Base-by-base conservation (phyloP, 2,797 vertebrate genomes). In the Acanthurus lineatus region DNA sequence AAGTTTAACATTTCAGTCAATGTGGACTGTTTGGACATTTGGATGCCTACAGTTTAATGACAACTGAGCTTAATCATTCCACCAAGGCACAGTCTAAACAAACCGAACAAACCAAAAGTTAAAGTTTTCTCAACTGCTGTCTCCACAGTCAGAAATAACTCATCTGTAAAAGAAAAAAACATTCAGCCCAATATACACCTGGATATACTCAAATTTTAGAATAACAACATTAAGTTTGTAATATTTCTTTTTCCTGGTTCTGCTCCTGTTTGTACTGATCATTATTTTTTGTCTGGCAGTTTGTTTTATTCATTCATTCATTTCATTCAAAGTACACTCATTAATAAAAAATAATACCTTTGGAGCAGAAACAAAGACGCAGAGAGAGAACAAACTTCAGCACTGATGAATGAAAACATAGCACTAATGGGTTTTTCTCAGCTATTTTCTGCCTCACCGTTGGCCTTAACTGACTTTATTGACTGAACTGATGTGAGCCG, bases 401-500 rank as follows among this genome's bases (percentile, higher is more conserved):
- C 75, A 63, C 51, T 52, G 69, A 47, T 68, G 56, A 69, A 81
- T 76, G 44, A 69, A 82, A 77, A 54, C 49, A 16, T 15, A 42
- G 73, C 69, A 53, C n/a, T 82, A 72, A 82, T 79, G 11, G 28
- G 20, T 44, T 74, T 84, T 68, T 28, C 53, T 67, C 40, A 14
- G 49, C 61, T 66, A 38, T 62, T 73, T 70, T 72, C 35, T 53
- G 22, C 38, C 17, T 79, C 60, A 57, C 49, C 12, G 40, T 71
- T 84, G 82, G 67, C 58, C 82, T 81, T 17, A 81, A 22, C 45
- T 47, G 74, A 85, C 72, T 91, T 84, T 84, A 86, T 81, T 84
- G 83, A 87, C 83, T 73, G 59, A 82, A 76, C 19, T 58, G 69
- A 80, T 25, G 75, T 83, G 77, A 88, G 83, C 75, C 71, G 81